Evolutionary conservation across 2,113 vertebrate species (phyloP).

Genomic region (Rynchops niger): DNA sequence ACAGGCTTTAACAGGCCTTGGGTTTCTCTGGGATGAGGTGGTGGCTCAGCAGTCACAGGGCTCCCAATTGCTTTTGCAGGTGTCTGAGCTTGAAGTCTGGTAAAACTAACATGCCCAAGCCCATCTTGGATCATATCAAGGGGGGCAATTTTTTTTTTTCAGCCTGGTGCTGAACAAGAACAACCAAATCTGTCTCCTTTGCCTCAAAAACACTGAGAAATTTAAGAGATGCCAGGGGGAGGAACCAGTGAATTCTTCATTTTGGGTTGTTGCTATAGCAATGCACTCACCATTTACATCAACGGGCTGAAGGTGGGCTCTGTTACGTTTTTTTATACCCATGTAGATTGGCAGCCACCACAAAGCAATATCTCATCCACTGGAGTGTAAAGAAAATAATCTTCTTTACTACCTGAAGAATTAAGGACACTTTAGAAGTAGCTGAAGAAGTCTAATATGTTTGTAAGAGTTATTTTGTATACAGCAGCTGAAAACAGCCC

Average conservation of each 20-base stretch:
- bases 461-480: not conserved
- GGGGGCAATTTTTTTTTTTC: not conserved
- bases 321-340: not conserved
- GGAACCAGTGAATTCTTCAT: not conserved
- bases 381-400: not conserved
- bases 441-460: not conserved
- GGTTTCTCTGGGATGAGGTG: not conserved
- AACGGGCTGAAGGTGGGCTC: not conserved
- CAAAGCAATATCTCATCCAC: not conserved
- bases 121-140: not conserved
- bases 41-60: not conserved
- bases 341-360: not conserved
- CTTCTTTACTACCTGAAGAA: not conserved
- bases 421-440: not conserved
- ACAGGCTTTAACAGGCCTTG: not conserved
- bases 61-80: not conserved
- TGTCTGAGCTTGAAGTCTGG: not conserved
- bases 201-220: not conserved
- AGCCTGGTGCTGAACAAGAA: not conserved
- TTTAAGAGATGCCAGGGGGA: not conserved
- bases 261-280: conserved; percentile 19
- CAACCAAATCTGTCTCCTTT: not conserved
- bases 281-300: not conserved
- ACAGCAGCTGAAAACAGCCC: not conserved
- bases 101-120: not conserved